phyloP scores from a whole-genome alignment of 1,140 invertebrate genomes.

The Stegodyphus mimosarum region DNA sequence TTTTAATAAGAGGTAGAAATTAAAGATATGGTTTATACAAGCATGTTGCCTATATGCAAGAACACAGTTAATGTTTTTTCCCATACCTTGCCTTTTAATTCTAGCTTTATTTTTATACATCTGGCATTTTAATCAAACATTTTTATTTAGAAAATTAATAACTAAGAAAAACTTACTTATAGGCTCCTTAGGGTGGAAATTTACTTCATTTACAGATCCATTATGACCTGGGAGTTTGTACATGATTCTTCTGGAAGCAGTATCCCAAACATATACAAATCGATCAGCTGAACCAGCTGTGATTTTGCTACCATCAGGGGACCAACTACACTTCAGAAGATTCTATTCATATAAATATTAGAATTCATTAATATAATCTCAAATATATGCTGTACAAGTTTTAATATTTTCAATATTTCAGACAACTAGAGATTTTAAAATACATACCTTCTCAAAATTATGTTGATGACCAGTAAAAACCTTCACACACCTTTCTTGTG shows the following conservation, averaged over 20 bases:
- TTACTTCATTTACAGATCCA: constrained; percentile 95
- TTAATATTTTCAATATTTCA: background rate
- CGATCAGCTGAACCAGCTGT: constrained; percentile 94
- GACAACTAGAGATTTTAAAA: background rate
- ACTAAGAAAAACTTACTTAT: constrained; percentile 89
- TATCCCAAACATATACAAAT: constrained; percentile 98
- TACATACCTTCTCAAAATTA: constrained; percentile 93
- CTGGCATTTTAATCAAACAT: no score
- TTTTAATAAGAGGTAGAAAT: no score
- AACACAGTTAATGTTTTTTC: no score
- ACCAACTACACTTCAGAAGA: constrained; percentile 88
- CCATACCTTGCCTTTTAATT: no score
- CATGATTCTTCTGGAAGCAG: constrained; percentile 83
- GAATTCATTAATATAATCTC: no score
- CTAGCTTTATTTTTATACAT: no score
- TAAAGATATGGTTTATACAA: no score
- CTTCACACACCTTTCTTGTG: constrained; percentile 92
- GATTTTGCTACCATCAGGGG: constrained; percentile 84
- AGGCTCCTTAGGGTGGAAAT: constrained; percentile 95
- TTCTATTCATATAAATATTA: constrained; percentile 71
- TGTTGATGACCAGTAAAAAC: constrained; percentile 94
- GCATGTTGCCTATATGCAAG: no score
- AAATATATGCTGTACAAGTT: no score
- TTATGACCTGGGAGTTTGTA: constrained; percentile 99
- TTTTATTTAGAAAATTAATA: constrained; percentile 77